Evolutionary conservation across 1,140 invertebrate species (phyloP), one percentile per base, ranked within the genome.

Genomic region (Sogatella furcifera): DNA sequence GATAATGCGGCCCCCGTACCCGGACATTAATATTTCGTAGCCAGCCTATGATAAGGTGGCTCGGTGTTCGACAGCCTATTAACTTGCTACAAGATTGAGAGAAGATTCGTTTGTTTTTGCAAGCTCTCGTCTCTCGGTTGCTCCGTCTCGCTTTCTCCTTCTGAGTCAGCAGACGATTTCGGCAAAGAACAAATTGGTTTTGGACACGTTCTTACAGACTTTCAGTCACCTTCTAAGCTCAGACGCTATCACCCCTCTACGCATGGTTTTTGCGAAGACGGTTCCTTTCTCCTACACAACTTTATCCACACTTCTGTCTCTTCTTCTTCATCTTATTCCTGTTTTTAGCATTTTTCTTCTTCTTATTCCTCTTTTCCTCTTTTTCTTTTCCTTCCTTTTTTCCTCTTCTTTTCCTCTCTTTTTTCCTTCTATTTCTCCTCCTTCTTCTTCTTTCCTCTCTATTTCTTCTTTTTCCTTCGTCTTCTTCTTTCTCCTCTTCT

Each of bases 181-280:
- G 6, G 46, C 15, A 11, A 6, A 11, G 46, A 49, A 49, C 46
- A 49, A 49, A 49, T 49, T 49, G 46, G 46, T 49, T 49, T 49
- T 49, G 46, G 46, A 49, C 46, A 49, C 46, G 46, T 49, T 49
- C 46, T 49, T 49, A 49, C 46, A 49, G 46, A 22, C 46, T 49
- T 49, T 49, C 46, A 49, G 15, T 22, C 21, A 17, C 46, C 46
- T 49, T 49, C 15, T 49, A 17, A 19, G 15, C 46, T 44, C 17
- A 14, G 14, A n/a, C 43, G 14, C 17, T 49, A 15, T n/a, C 21
- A 6, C 46, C 9, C 15, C 6, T 10, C 46, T 3, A 11, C 5
- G 46, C 15, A 49, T 1, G 46, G 46, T 49, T 49, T 49, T 49
- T 49, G 46, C 21, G 46, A 49, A 49, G 34, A 38, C 34, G 34